Evolutionary conservation across 1,140 invertebrate species (phyloP).

Genomic region (Ditylenchus dipsaci): DNA sequence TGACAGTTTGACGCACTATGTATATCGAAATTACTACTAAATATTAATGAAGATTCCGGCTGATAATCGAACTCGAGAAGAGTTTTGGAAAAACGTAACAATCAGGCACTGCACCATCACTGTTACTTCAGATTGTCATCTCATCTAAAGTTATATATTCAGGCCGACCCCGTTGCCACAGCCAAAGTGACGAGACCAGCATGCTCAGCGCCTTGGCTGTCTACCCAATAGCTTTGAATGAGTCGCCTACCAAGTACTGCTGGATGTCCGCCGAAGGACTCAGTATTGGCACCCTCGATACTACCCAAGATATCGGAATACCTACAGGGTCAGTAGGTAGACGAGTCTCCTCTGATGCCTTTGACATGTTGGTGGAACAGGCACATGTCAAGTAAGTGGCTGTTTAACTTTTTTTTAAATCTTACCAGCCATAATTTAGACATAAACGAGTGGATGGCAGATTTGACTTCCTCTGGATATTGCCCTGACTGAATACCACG

Average conservation of each 20-base stretch:
- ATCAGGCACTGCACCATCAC: no score
- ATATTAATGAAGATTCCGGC: no score
- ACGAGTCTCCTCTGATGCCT: conserved; percentile 13
- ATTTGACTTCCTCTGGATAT: conserved; percentile 33
- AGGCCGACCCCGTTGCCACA: conserved; percentile 21
- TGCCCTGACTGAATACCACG: conserved; percentile 36
- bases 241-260: conserved; percentile 13
- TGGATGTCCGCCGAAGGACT: conserved; percentile 33
- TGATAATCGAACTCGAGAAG: no score
- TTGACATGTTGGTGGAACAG: conserved; percentile 26
- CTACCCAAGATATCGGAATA: not conserved
- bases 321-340: not conserved
- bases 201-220: conserved; percentile 24
- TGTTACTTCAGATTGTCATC: no score
- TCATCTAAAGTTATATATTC: conserved; percentile 11
- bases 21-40: no score
- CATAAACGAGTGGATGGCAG: conserved; percentile 33
- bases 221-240: conserved; percentile 23
- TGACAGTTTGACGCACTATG: no score
- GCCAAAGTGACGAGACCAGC: conserved; percentile 3
- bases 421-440: conserved; percentile 10
- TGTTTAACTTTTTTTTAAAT: conserved; percentile 3
- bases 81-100: no score
- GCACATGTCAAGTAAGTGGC: conserved; percentile 1
- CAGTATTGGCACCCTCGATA: conserved; percentile 23